Evolutionary conservation across 2,113 vertebrate genomes (phyloP).

Genomic region (Tringa solitaria): DNA sequence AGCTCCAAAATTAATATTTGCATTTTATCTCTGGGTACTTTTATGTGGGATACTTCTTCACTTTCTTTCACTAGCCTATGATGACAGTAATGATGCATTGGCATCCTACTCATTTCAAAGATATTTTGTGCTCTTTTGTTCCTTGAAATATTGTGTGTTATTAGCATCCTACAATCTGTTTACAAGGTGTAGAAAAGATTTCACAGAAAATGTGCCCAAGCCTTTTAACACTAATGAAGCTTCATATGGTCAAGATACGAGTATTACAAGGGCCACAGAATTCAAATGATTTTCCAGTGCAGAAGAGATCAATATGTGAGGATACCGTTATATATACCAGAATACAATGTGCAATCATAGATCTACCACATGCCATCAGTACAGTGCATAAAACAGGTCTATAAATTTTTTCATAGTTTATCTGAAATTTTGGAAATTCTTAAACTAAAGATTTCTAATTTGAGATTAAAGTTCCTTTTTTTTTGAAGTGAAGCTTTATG

Average conservation of each 20-base stretch:
- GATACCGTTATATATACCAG: background rate
- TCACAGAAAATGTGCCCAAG: background rate
- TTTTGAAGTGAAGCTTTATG: background rate
- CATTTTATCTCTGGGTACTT: background rate
- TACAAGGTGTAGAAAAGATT: background rate
- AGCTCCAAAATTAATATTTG: background rate
- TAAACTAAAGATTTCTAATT: background rate
- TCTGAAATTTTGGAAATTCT: background rate
- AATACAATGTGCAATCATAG: background rate
- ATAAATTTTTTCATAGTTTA: background rate
- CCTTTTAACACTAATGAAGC: background rate
- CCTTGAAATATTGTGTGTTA: background rate
- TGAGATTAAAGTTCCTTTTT: background rate
- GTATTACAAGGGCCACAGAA: background rate
- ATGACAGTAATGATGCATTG: background rate
- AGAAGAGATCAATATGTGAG: background rate
- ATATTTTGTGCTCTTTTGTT: background rate
- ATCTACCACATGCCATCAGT: background rate
- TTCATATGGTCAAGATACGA: background rate
- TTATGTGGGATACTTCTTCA: background rate
- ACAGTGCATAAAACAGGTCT: background rate
- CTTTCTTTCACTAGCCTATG: background rate
- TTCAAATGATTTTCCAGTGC: background rate
- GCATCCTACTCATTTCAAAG: background rate
- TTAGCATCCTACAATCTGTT: background rate